Percentiles rank a stretch among this genome's conserved stretches.
Conservation (phyloP, 1,140 invertebrate genomes). For the Caerostris darwini region DNA sequence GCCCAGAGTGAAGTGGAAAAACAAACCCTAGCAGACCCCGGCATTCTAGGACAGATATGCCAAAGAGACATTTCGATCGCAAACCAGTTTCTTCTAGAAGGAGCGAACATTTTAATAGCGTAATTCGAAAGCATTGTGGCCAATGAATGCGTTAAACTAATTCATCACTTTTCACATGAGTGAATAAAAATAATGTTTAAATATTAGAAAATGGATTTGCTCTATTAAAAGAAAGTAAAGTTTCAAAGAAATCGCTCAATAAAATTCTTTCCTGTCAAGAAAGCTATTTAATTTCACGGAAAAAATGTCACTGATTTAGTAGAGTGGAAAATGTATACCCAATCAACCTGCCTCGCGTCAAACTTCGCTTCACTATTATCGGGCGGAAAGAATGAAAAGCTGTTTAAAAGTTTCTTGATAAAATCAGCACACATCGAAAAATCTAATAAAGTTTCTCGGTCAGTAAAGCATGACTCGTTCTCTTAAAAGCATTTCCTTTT, state of each 20-base stretch:
- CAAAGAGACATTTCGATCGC: too few species aligned
- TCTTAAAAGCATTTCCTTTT: conserved; percentile 32
- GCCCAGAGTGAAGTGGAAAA: too few species aligned
- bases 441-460: conserved; percentile 63
- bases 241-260: background rate
- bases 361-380: conserved; percentile 8
- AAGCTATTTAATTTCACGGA: conserved; percentile 53
- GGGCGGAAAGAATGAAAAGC: conserved; percentile 2
- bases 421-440: conserved; percentile 43
- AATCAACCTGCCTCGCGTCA: conserved; percentile 39
- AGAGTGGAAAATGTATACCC: conserved; percentile 10
- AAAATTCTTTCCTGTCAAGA: background rate
- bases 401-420: conserved; percentile 49
- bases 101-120: too few species aligned
- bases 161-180: too few species aligned
- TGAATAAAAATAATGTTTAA: too few species aligned
- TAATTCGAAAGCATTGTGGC: too few species aligned
- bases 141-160: too few species aligned
- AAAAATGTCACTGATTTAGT: conserved; percentile 45
- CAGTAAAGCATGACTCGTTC: conserved; percentile 42
- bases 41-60: too few species aligned
- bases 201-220: too few species aligned
- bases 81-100: too few species aligned
- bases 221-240: background rate
- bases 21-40: too few species aligned